Conservation (phyloP, 2,888 invertebrate genomes). For the Apamea epomidion region DNA sequence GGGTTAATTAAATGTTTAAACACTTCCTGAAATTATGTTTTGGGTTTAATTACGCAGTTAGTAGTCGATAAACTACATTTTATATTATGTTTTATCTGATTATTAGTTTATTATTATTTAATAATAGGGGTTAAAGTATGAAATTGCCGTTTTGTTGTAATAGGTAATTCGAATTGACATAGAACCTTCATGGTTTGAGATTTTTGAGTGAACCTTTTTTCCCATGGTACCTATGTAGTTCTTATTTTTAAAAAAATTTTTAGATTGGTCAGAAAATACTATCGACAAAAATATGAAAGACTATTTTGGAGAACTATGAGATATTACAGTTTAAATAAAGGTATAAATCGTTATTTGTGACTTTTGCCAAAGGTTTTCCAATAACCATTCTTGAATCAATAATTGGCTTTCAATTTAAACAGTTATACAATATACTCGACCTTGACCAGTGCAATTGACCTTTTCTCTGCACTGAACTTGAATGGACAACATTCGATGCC, state of each 20-base stretch:
- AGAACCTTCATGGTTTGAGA: no score
- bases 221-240: no score
- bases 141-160: no score
- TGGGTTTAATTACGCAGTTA: background rate
- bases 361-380: background rate
- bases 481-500: slow-evolving; percentile 19
- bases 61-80: no score
- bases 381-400: slow-evolving; percentile 12
- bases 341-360: background rate
- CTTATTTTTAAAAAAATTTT: no score
- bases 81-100: background rate
- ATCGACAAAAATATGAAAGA: no score
- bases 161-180: no score
- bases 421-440: slow-evolving; percentile 1
- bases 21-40: background rate
- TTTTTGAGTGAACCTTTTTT: no score
- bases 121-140: no score
- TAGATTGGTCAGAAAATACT: background rate
- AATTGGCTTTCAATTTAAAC: slow-evolving; percentile 20
- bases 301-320: background rate
- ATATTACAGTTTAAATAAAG: background rate
- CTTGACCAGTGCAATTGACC: slow-evolving; percentile 50
- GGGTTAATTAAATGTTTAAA: background rate
- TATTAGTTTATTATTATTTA: background rate
- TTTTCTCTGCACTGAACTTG: slow-evolving; percentile 33